Base-by-base conservation (phyloP, 2,888 invertebrate species). In the Amaurobius ferox region DNA sequence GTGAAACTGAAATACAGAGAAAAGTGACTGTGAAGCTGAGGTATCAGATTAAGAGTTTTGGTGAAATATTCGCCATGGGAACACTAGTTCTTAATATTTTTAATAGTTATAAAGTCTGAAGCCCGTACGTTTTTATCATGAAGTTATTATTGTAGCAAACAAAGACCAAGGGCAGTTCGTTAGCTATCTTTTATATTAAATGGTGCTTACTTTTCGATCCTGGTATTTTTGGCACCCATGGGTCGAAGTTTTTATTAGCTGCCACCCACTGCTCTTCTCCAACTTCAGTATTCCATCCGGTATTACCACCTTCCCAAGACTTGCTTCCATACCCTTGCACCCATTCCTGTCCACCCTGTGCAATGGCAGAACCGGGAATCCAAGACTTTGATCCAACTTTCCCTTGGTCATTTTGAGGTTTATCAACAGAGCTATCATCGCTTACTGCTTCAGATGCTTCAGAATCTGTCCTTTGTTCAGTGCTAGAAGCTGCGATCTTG, bases 261-360 rank as follows among this genome's bases (percentile, higher is more conserved):
- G 73, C 32, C 9, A 78, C 19, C 86, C 86, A 86, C n/a, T 74
- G 68, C 40, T 86, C 73, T 13, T 79, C 74, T 19, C 70, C 70
- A 35, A 29, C 61, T 5, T 62, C 71, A n/a, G 71, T 28, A 29
- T 79, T 79, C 32, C 40, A 73, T 55, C 85, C 73, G 9, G 85
- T 68, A 44, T 79, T 79, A 16, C 79, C 73, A 5, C 32, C 79
- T 66, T 86, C 78, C 79, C 78, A 79, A 5, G 79, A 44, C 28
- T 79, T 86, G 16, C 44, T 73, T 1, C 78, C 73, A 26, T 86
- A 79, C 32, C 68, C 73, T 29, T 86, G 72, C 0, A 79, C 48
- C 78, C 74, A 67, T 32, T 78, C 48, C 23, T 48, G 73, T 7
- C 62, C 73, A 19, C 23, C 23, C 1, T 30, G 26, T 6, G 6